Evolutionary conservation across 2,888 invertebrate species (phyloP), one percentile per base, ranked within the genome.

Genomic region (Diarsia rubi): DNA sequence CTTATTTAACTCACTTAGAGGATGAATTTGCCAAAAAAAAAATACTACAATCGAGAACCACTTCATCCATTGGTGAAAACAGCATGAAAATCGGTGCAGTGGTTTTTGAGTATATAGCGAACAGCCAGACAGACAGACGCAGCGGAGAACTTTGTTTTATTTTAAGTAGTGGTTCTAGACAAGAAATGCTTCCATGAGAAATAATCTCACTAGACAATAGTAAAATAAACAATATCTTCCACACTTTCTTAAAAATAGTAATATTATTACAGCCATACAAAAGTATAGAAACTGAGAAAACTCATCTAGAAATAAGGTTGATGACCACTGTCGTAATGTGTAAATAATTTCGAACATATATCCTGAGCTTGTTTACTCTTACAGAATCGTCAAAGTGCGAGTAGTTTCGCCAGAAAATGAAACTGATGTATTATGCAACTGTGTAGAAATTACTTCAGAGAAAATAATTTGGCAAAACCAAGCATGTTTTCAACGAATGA

Each of bases 381-480:
- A 71, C 24, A 71, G 57, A 82, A 70, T 68, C 73, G 78, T 77
- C 79, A 67, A 74, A 83, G 42, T 54, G 27, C 62, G 42, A 62
- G 62, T n/a, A 73, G 67, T 44, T 83, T 72, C 31, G 66, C 68
- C 67, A 75, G 80, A 86, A 82, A 66, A 62, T 45, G 5, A 45
- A 37, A 45, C 60, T 73, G 72, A 42, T 62, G n/a, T 62, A 42
- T 62, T 42, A 71, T 70, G 66, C 63, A 81, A 76, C 72, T 69
- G 68, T 11, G 64, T 60, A 5, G 63, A 72, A 80, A 75, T 70
- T 60, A 57, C 63, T 81, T 81, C 76, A 75, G 27, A 63, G 77
- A 69, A 82, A 64, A 72, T 81, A 49, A 66, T 82, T 75, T 81
- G 71, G 75, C 85, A 75, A 75, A 69, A 69, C 59, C 19, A 49